Evolutionary conservation across 2,113 vertebrate species (phyloP), one percentile per base, ranked within the genome.

Genomic region (Tautogolabrus adspersus): DNA sequence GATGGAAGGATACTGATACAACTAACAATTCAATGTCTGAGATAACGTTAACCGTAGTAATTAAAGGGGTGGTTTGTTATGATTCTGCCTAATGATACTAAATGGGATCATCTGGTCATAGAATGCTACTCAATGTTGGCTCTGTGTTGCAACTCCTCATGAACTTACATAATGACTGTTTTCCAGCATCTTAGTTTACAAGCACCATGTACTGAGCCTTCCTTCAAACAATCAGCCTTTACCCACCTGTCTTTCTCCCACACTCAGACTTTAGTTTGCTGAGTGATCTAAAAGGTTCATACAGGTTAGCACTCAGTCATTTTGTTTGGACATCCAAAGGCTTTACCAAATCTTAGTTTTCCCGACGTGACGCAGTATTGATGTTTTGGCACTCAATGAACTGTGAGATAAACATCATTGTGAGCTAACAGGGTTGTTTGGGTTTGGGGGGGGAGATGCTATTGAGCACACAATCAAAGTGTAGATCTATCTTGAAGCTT

Each of bases 121-220:
- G 16, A 8, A 18, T 19, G 18, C 47, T 46, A 5, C 44, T 5
- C 44, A 5, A 49, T 52, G 8, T 60, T 13, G 11, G 10, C 10
- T 63, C 34, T 1, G 52, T 40, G 9, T 57, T 6, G 30, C 30
- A 40, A 34, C 16, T 62, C 49, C 60, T 57, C 49, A 46, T 66
- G 65, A 77, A 80, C 16, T 55, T 55, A 49, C 6, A n/a, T n/a
- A n/a, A n/a, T 57, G 51, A 64, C 81, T 55, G 46, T 72, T 75
- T 69, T 40, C 40, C 56, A 21, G 0, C 15, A 1, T 49, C 18
- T 56, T 46, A 56, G 51, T 12, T 37, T 16, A 64, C 64, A 58
- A 67, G n/a, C 51, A 23, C n/a, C 19, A 59, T 65, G 54, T 46
- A 46, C 60, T 54, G 0, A 67, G 64, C 21, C 22, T 46, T 65